Evolutionary conservation across 2,113 vertebrate genomes (phyloP).

Genomic region (Acinonyx jubatus): DNA sequence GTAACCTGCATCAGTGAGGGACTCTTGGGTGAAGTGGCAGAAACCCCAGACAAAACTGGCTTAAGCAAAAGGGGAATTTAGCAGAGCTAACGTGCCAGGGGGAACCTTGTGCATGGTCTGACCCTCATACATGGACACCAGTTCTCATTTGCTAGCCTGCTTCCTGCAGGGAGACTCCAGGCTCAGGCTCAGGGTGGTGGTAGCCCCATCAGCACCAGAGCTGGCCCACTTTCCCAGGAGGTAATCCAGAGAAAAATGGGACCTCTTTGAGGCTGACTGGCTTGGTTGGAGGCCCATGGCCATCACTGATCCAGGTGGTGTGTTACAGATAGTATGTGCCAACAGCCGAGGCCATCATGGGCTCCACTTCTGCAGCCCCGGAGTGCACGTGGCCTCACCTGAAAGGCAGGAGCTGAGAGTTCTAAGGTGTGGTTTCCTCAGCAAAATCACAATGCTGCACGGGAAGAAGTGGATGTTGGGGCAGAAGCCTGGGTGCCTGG

Average conservation of each 20-base stretch:
- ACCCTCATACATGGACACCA: not conserved
- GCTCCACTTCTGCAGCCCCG: not conserved
- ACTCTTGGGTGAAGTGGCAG: not conserved
- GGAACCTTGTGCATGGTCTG: accelerated
- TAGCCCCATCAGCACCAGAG: not conserved
- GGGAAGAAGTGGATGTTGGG: not conserved
- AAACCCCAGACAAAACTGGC: not conserved
- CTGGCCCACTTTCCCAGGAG: not conserved
- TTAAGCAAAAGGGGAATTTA: not conserved
- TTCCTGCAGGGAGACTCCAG: not conserved
- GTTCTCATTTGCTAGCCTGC: not conserved
- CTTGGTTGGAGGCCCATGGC: not conserved
- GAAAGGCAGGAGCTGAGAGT: not conserved
- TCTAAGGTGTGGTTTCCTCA: not conserved
- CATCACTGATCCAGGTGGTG: not conserved
- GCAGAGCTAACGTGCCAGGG: not conserved
- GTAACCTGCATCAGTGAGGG: not conserved
- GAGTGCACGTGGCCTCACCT: not conserved
- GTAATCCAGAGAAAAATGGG: not conserved
- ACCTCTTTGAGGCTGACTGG: not conserved
- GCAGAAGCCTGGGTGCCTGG: not conserved
- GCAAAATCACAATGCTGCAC: not conserved
- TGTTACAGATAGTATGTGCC: not conserved
- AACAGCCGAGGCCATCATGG: too few species aligned
- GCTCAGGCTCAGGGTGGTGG: not conserved